Evolutionary conservation across 1,140 invertebrate genomes (phyloP), one percentile per base, ranked within the genome.

Genomic region (Prorops nasuta): DNA sequence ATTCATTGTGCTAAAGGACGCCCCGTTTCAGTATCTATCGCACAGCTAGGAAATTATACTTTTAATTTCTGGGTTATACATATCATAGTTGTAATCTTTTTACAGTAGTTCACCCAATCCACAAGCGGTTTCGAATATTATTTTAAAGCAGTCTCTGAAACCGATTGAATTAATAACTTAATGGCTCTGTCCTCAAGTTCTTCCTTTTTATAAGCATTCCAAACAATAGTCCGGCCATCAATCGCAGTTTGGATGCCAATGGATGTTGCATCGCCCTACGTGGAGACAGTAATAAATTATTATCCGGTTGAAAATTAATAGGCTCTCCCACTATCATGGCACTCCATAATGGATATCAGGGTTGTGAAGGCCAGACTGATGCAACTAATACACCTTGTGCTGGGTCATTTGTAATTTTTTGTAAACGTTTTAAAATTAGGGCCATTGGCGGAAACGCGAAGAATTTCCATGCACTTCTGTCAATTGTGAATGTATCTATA

Each of bases 141-240:
- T 15, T 35, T 35, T 3, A 10, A 14, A 3, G 34, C 14, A 3
- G 34, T n/a, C 4, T 35, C 14, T 15, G 7, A 6, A n/a, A 35
- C 4, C 9, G 34, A 35, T 3, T 10, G 3, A 4, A 35, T n/a
- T 14, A 10, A 35, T 4, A 35, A 3, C 3, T 35, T 4, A 3
- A 35, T n/a, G 4, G 34, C 9, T 9, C 4, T n/a, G 4, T 10
- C 34, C 3, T 6, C 6, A 15, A 10, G 3, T 10, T 14, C 15
- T 15, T 35, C 14, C 34, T 35, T 35, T n/a, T 8, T 4, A 15
- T 35, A 35, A 7, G 34, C 34, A 4, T n/a, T 7, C 9, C 34
- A 8, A n/a, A 47, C 16, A 47, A 47, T 47, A 14, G 38, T 3
- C 35, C 45, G 20, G 36, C 45, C 45, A 47, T 20, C 19, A 47